Percentiles rank a stretch among this genome's conserved stretches.
These are phyloP conservation scores for Jaculus jaculus DNA, from an alignment of 2,113 vertebrate species.

Conservation along the genomic window DNA sequence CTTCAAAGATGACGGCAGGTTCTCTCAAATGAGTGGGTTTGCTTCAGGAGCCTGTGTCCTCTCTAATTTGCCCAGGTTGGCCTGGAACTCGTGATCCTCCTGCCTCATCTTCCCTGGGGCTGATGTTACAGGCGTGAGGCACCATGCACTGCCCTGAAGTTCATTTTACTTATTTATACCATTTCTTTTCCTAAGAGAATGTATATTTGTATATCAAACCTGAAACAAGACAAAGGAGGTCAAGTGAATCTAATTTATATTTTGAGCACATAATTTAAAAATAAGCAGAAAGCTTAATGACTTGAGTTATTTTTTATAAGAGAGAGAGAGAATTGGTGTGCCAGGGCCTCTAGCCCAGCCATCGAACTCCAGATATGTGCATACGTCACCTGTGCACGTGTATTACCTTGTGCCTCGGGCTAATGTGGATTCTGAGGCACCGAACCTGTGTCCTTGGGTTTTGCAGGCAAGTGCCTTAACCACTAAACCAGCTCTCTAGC, in stretches of 20 bases:
- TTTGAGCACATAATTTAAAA: conserved; percentile 28
- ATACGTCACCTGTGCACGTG: too few relatives aligned
- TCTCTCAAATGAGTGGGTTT: background rate
- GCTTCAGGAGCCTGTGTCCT: background rate
- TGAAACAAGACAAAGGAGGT: background rate
- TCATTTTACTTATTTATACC: background rate
- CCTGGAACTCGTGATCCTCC: too few relatives aligned
- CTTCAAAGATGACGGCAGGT: background rate
- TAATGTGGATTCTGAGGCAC: too few relatives aligned
- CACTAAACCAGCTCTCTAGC: too few relatives aligned
- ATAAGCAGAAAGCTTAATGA: background rate
- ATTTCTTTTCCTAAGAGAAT: background rate
- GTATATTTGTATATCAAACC: background rate
- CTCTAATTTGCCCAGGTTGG: too few relatives aligned
- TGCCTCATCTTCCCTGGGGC: background rate
- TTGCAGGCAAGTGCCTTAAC: too few relatives aligned
- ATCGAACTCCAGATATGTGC: too few relatives aligned
- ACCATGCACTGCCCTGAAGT: background rate
- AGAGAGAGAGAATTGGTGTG: too few relatives aligned
- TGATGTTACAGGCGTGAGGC: background rate
- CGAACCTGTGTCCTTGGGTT: too few relatives aligned
- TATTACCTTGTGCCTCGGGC: too few relatives aligned
- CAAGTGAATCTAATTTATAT: background rate
- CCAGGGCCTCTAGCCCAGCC: too few relatives aligned
- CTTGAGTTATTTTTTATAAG: too few relatives aligned